Evolutionary conservation across 2,113 vertebrate species (phyloP), one percentile per base, ranked within the genome.

Genomic region (Scomber japonicus): DNA sequence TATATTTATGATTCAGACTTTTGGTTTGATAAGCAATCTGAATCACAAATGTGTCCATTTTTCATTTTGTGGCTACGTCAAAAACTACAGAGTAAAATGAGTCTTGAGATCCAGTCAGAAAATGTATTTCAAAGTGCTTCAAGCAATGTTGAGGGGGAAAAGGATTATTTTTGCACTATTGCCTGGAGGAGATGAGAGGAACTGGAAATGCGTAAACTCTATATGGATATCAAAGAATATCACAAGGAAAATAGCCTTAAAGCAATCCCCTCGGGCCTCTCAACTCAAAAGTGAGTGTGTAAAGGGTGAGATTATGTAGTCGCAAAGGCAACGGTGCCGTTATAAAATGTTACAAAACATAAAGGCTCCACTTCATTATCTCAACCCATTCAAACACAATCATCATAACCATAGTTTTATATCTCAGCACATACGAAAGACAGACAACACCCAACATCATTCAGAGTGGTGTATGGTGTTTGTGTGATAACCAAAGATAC

Each of bases 401-500:
- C 74, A 70, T 31, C 64, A 60, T 68, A 60, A 8, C 63, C 69
- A 78, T 71, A 67, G 80, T 84, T 78, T 86, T 60, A 81, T 59
- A 79, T 85, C 82, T 87, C 84, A 90, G 83, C 66, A 81, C 80
- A 83, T 85, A 76, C 19, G 76, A 85, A 81, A 86, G 71, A 56
- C 1, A 61, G 62, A 89, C 75, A 82, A 89, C 64, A 81, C 35
- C 81, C 71, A 64, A 13, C 17, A n/a, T 17, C 57, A 78, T 85
- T 85, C 70, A 80, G n/a, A 54, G n/a, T 16, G 19, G 35, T 68
- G 69, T 51, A 65, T 54, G 53, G 69, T 49, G 30, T 81, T 86
- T 89, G 44, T 60, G 73, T 74, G 71, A 76, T 66, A 86, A 86
- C 35, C 70, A 75, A 76, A 87, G 31, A 74, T 75, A 65, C 81